phyloP scores from a whole-genome alignment of 2,797 vertebrate species.

The Epinephelus coioides region DNA sequence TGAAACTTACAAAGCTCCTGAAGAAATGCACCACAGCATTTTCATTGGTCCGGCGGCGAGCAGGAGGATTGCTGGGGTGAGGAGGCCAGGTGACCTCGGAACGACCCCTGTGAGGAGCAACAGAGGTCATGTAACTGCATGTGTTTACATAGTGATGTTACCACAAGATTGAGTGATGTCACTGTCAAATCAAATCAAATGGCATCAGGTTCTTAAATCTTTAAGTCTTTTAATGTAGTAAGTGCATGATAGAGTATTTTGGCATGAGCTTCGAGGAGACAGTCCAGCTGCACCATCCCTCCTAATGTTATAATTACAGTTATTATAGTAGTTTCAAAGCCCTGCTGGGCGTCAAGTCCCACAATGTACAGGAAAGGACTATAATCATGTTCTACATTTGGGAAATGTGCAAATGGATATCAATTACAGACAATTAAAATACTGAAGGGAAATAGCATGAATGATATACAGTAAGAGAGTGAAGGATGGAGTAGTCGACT shows the following conservation, averaged over 20 bases:
- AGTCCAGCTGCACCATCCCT: background rate
- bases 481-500: no score
- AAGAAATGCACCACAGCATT: slow-evolving; percentile 88
- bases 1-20: slow-evolving; percentile 86
- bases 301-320: slow-evolving; percentile 19
- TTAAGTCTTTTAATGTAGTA: background rate
- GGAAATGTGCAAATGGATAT: background rate
- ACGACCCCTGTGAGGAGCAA: slow-evolving; percentile 81
- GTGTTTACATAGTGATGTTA: background rate
- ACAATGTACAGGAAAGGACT: background rate
- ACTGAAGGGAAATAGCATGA: background rate
- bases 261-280: background rate
- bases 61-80: slow-evolving; percentile 84
- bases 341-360: background rate
- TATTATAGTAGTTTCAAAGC: background rate
- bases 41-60: slow-evolving; percentile 84
- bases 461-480: background rate
- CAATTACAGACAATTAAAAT: background rate
- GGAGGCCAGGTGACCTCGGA: slow-evolving; percentile 85
- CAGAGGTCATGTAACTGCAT: background rate
- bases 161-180: background rate
- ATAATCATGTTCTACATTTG: background rate
- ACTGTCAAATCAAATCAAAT: background rate
- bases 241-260: background rate
- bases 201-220: background rate